These are phyloP conservation scores for Scomber scombrus DNA, from an alignment of 2,113 vertebrate species.

Conservation along the genomic window DNA sequence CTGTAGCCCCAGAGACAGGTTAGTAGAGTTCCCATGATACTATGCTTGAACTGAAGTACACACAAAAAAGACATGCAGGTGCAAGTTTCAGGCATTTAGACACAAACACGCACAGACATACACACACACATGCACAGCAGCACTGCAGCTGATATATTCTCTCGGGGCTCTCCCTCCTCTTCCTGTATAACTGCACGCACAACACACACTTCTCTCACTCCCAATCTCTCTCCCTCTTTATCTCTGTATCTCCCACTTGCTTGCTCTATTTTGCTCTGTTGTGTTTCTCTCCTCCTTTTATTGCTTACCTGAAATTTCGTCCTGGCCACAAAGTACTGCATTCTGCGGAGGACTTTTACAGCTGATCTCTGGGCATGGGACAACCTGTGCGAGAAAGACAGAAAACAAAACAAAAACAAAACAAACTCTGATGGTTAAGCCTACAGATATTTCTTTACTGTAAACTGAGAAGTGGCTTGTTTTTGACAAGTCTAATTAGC, in stretches of 20 bases:
- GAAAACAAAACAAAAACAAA: too few relatives aligned
- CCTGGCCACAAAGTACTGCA: conserved; percentile 93
- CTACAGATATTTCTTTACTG: conserved; percentile 22
- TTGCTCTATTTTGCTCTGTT: neutral
- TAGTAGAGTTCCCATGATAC: conserved; percentile 65
- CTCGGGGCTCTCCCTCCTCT: conserved; percentile 32
- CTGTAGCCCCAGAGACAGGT: conserved; percentile 61
- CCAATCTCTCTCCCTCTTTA: conserved; percentile 42
- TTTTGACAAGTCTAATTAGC: conserved; percentile 5
- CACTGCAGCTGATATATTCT: conserved; percentile 58
- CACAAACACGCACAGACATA: conserved; percentile 31
- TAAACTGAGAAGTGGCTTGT: conserved; percentile 27
- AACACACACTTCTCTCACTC: conserved; percentile 16
- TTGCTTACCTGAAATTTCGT: conserved; percentile 91
- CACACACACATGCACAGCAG: conserved; percentile 33
- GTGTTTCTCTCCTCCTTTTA: neutral
- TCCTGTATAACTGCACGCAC: conserved; percentile 51
- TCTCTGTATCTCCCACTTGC: neutral
- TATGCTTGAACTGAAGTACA: conserved; percentile 51
- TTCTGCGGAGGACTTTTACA: conserved; percentile 91
- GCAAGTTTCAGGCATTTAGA: conserved; percentile 70
- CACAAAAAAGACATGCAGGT: conserved; percentile 73
- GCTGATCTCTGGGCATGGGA: conserved; percentile 89
- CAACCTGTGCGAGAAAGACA: conserved; percentile 81
- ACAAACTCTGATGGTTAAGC: neutral